phyloP scores from a whole-genome alignment of 2,888 invertebrate genomes.

The Drosophila eohydei region DNA sequence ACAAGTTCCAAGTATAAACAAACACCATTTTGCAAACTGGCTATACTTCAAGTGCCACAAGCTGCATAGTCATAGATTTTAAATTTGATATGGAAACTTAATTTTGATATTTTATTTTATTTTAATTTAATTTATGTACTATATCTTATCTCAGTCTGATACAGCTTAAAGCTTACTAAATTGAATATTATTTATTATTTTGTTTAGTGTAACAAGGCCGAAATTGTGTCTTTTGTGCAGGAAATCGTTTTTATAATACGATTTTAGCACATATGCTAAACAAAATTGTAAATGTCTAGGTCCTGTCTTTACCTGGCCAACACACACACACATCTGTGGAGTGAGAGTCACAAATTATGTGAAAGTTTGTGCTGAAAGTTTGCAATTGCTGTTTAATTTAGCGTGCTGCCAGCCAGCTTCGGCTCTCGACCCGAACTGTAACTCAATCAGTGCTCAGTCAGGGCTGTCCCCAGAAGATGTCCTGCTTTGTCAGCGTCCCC shows the following conservation, averaged over 20 bases:
- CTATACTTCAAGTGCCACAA: too few species aligned
- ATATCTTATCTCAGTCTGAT: neutral
- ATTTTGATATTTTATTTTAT: neutral
- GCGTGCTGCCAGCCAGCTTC: constrained; percentile 64
- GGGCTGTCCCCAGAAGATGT: constrained; percentile 33
- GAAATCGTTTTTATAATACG: constrained; percentile 60
- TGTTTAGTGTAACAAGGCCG: constrained; percentile 42
- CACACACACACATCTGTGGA: neutral
- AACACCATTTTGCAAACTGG: too few species aligned
- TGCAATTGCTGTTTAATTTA: constrained; percentile 83
- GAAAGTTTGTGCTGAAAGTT: constrained; percentile 77
- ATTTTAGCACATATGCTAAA: constrained; percentile 64
- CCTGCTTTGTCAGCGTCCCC: constrained; percentile 14
- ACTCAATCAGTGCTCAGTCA: constrained; percentile 68
- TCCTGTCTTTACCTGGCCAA: constrained; percentile 21
- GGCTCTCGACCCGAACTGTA: constrained; percentile 51
- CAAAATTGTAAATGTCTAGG: constrained; percentile 8
- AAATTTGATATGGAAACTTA: too few species aligned
- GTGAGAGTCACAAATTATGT: constrained; percentile 62
- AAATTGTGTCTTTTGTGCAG: constrained; percentile 51
- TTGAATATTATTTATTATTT: constrained; percentile 16
- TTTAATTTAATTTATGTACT: neutral
- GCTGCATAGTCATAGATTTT: too few species aligned
- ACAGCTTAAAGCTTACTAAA: neutral
- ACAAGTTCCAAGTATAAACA: too few species aligned